Evolutionary conservation across 2,888 invertebrate genomes (phyloP).

Genomic region (Dolichopus griseipennis): DNA sequence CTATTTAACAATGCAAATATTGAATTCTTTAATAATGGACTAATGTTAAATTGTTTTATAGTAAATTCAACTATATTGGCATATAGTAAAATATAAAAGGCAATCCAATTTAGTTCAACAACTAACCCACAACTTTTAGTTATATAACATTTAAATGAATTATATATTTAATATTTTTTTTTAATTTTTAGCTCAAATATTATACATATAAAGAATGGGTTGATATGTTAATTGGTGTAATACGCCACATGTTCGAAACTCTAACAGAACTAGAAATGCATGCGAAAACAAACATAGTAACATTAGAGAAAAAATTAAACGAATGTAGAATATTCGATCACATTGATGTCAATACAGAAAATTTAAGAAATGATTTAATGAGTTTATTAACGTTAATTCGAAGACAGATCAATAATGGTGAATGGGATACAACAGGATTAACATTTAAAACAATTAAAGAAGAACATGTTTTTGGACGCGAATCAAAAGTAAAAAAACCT

Average conservation of each 20-base stretch:
- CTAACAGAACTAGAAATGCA: conserved; percentile 55
- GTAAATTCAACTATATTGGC: too few relatives aligned
- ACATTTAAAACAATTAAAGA: conserved; percentile 42
- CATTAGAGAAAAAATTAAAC: conserved; percentile 36
- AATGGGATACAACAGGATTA: conserved; percentile 41
- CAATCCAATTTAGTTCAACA: too few relatives aligned
- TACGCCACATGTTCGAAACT: conserved; percentile 51
- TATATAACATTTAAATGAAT: too few relatives aligned
- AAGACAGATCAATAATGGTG: conserved; percentile 37
- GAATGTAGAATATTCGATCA: conserved; percentile 21
- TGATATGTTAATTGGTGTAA: conserved; percentile 52
- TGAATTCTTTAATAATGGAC: too few relatives aligned
- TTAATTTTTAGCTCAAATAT: conserved; percentile 51
- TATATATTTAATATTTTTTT: too few relatives aligned
- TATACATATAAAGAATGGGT: conserved; percentile 55
- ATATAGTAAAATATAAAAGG: too few relatives aligned
- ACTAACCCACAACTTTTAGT: too few relatives aligned
- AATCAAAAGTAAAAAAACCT: background rate
- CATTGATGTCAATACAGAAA: conserved; percentile 26
- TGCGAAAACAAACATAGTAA: conserved; percentile 48
- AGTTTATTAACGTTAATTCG: conserved; percentile 45
- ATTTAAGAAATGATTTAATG: conserved; percentile 35
- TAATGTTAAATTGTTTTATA: too few relatives aligned
- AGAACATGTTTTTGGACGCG: conserved; percentile 37
- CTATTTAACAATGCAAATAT: too few relatives aligned